phyloP scores from a whole-genome alignment of 2,113 vertebrate genomes.

The Benthochromis sp. region DNA sequence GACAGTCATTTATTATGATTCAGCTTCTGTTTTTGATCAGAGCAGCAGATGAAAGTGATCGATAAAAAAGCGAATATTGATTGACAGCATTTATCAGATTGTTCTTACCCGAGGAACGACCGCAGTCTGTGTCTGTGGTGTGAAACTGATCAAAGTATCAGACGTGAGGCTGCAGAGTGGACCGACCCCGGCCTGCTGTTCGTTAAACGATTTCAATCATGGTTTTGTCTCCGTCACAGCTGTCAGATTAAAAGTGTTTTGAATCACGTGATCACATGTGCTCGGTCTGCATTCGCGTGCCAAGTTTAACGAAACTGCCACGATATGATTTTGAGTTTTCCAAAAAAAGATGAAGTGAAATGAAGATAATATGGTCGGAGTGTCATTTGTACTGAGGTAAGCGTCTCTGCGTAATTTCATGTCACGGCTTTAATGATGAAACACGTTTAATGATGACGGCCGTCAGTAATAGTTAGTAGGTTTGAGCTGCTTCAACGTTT shows the following conservation, averaged over 20 bases:
- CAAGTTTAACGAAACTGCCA: not conserved
- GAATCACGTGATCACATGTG: not conserved
- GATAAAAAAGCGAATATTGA: not conserved
- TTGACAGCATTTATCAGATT: not conserved
- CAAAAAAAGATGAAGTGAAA: not conserved
- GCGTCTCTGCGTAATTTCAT: fast-evolving
- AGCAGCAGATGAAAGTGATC: not conserved
- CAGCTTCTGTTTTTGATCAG: not conserved
- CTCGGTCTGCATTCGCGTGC: not conserved
- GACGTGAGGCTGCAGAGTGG: not conserved
- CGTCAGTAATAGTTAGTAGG: fast-evolving
- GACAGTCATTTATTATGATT: not conserved
- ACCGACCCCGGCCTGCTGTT: not conserved
- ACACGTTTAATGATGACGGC: not conserved
- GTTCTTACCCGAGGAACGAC: not conserved
- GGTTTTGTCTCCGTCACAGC: not conserved
- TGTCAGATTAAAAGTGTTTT: not conserved
- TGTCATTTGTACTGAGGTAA: not conserved
- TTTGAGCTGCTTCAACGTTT: not conserved
- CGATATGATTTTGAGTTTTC: not conserved
- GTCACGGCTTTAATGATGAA: not conserved
- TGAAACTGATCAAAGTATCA: not conserved
- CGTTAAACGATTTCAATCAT: not conserved
- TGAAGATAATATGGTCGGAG: not conserved
- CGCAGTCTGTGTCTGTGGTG: not conserved